phyloP scores from a whole-genome alignment of 1,140 invertebrate genomes.

The Platorchestia sp. region DNA sequence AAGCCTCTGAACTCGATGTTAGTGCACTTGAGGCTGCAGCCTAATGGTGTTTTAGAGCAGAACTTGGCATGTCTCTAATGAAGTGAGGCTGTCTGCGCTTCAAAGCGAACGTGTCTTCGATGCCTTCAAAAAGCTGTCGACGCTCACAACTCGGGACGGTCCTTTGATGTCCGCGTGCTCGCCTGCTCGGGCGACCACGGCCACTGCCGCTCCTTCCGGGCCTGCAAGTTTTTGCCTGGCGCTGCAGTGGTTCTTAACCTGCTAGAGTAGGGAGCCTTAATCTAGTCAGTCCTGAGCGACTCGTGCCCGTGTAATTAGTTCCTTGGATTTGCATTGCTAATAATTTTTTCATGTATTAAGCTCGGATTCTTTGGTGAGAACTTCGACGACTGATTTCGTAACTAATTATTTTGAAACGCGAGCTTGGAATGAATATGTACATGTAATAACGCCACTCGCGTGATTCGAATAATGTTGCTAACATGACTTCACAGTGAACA shows the following conservation, averaged over 20 bases:
- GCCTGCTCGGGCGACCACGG: background rate
- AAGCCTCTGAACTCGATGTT: background rate
- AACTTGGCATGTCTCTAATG: background rate
- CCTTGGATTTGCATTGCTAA: background rate
- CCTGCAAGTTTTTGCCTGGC: background rate
- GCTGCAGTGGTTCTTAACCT: background rate
- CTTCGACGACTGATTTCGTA: no score
- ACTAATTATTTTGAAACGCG: no score
- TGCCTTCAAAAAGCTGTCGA: background rate
- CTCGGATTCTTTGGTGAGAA: no score
- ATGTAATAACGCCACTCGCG: no score
- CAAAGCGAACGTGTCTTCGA: background rate
- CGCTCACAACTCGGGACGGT: background rate
- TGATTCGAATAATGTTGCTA: no score
- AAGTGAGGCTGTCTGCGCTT: background rate
- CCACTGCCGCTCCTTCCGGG: background rate
- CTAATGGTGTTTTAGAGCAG: background rate
- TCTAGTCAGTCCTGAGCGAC: background rate
- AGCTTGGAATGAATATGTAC: no score
- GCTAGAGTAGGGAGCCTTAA: background rate
- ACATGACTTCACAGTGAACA: no score
- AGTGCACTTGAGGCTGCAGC: background rate
- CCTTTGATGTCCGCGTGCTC: background rate
- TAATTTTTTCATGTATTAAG: no score
- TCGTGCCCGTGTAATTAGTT: background rate